These are phyloP conservation scores for Drosophila birchii DNA, from an alignment of 2,888 invertebrate species.

Conservation along the genomic window DNA sequence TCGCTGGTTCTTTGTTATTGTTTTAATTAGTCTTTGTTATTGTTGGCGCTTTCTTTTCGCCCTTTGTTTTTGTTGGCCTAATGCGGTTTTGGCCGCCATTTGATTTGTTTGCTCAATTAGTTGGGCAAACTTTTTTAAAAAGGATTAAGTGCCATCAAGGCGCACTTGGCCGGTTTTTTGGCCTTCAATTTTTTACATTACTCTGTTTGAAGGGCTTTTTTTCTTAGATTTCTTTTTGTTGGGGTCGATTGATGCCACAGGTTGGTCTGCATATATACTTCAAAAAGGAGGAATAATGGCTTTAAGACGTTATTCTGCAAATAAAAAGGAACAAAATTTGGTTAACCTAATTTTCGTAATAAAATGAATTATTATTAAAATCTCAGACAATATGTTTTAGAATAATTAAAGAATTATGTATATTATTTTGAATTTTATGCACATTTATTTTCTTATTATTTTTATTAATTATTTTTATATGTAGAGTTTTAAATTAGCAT, in stretches of 20 bases:
- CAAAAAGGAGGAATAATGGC: background rate
- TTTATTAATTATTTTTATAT: too few relatives aligned
- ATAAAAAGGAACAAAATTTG: too few relatives aligned
- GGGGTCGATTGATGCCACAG: slow-evolving; percentile 15
- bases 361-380: too few relatives aligned
- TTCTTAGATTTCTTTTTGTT: background rate
- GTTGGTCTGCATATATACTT: background rate
- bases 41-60: slow-evolving; percentile 1
- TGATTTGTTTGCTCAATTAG: slow-evolving; percentile 48
- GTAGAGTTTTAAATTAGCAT: too few relatives aligned
- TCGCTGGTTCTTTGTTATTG: slow-evolving; percentile 16
- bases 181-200: slow-evolving; percentile 24
- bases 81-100: slow-evolving; percentile 34
- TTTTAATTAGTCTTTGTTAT: slow-evolving; percentile 37
- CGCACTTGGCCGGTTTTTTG: background rate
- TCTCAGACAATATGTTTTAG: too few relatives aligned
- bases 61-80: slow-evolving; percentile 15
- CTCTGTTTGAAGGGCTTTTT: background rate
- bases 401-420: too few relatives aligned
- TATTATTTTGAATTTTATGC: too few relatives aligned
- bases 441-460: too few relatives aligned
- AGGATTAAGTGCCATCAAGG: slow-evolving; percentile 37
- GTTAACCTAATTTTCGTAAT: too few relatives aligned
- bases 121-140: slow-evolving; percentile 42
- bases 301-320: background rate